Conservation (phyloP, 2,113 vertebrate species). For the Crotalus viridis region DNA sequence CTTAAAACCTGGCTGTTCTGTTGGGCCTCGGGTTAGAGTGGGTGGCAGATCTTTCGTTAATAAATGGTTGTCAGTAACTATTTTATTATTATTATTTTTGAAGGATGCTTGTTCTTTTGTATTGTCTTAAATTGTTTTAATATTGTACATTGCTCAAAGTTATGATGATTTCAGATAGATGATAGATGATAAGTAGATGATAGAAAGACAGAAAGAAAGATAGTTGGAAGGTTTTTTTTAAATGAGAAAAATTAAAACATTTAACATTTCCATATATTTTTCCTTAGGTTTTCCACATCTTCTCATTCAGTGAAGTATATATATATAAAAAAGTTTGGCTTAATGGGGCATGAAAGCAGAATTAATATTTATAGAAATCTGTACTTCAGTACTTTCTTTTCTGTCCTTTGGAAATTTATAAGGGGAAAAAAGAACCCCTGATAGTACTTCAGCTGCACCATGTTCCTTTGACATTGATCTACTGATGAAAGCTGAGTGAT, state of each 20-base stretch:
- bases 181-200: background rate
- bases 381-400: background rate
- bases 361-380: slow-evolving; percentile 1
- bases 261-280: background rate
- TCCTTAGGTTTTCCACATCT: background rate
- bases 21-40: background rate
- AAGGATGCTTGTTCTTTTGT: background rate
- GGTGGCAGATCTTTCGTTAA: background rate
- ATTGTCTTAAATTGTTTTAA: background rate
- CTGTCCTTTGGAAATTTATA: background rate
- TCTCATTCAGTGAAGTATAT: background rate
- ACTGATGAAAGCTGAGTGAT: slow-evolving; percentile 64
- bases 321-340: background rate
- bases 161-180: background rate
- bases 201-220: background rate
- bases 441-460: background rate
- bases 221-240: background rate
- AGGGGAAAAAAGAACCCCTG: background rate
- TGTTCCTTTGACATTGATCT: slow-evolving; percentile 69
- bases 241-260: background rate
- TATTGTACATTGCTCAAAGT: background rate
- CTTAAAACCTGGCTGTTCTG: background rate
- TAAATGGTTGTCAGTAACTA: background rate
- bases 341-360: background rate
- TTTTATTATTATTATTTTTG: background rate